These are phyloP conservation scores for Scaptomyza tumidula DNA, from an alignment of 2,888 invertebrate species.

Conservation along the genomic window DNA sequence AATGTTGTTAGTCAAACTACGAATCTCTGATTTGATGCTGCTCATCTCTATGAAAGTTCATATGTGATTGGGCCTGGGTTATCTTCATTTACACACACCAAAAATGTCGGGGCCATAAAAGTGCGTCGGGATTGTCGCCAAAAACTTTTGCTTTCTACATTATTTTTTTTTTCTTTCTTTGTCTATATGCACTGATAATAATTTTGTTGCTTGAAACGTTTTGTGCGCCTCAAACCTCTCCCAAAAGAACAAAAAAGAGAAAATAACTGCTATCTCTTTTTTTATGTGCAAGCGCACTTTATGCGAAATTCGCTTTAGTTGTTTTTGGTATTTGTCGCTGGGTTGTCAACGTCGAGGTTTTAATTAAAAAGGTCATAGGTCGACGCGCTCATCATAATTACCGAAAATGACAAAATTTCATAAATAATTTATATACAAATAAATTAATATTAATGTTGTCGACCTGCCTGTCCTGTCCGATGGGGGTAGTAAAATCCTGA, in stretches of 20 bases:
- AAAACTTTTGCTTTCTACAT: constrained; percentile 74
- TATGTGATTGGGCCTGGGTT: constrained; percentile 35
- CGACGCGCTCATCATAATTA: constrained; percentile 58
- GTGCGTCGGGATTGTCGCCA: constrained; percentile 70
- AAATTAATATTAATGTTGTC: constrained; percentile 77
- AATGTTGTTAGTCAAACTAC: no score
- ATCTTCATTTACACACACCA: constrained; percentile 62
- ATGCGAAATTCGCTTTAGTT: constrained; percentile 14
- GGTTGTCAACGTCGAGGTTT: constrained; percentile 38
- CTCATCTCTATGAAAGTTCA: constrained; percentile 52
- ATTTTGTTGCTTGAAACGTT: constrained; percentile 22
- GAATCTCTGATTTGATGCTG: neutral
- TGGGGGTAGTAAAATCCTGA: constrained; percentile 1
- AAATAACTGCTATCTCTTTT: neutral
- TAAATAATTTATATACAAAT: constrained; percentile 59
- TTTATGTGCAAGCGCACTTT: constrained; percentile 36
- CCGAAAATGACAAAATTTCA: constrained; percentile 55
- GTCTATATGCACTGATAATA: constrained; percentile 60
- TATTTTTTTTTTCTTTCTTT: constrained; percentile 32
- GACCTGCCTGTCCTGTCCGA: neutral
- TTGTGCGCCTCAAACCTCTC: constrained; percentile 11
- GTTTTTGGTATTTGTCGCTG: neutral
- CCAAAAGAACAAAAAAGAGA: neutral
- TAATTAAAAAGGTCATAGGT: constrained; percentile 73
- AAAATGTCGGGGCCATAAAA: constrained; percentile 63